phyloP scores from a whole-genome alignment of 2,888 invertebrate species.

The Lycophotia porphyrea region DNA sequence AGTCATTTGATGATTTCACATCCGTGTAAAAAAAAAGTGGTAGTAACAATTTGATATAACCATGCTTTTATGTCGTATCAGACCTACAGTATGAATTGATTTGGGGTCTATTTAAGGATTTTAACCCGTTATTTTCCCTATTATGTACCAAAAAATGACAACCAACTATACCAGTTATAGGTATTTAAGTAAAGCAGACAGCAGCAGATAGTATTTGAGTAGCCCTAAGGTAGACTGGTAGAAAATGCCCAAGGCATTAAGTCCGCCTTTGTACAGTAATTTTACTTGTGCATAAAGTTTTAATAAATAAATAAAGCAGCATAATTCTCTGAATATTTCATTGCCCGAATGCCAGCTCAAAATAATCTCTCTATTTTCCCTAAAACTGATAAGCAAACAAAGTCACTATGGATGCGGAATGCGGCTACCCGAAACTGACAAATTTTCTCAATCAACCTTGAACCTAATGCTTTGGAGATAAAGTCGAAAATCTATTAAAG shows the following conservation, averaged over 20 bases:
- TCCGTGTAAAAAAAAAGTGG: no score
- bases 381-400: conserved; percentile 20
- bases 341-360: background rate
- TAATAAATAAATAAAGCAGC: background rate
- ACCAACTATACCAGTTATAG: background rate
- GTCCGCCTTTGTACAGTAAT: no score
- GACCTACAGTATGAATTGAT: background rate
- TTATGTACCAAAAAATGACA: background rate
- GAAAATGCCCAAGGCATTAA: no score
- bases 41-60: background rate
- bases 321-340: background rate
- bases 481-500: no score
- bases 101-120: background rate
- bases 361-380: conserved; percentile 3
- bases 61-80: background rate
- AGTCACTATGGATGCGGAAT: conserved; percentile 11
- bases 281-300: no score
- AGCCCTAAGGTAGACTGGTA: no score
- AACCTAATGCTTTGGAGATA: no score
- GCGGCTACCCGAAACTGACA: no score
- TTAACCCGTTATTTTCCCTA: background rate
- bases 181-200: background rate
- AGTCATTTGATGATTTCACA: no score
- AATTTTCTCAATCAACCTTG: no score
- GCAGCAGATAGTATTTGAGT: no score